Percentiles rank a stretch among this genome's conserved stretches.
These are phyloP conservation scores for Tinea pellionella DNA, from an alignment of 2,888 invertebrate species.

Conservation along the genomic window DNA sequence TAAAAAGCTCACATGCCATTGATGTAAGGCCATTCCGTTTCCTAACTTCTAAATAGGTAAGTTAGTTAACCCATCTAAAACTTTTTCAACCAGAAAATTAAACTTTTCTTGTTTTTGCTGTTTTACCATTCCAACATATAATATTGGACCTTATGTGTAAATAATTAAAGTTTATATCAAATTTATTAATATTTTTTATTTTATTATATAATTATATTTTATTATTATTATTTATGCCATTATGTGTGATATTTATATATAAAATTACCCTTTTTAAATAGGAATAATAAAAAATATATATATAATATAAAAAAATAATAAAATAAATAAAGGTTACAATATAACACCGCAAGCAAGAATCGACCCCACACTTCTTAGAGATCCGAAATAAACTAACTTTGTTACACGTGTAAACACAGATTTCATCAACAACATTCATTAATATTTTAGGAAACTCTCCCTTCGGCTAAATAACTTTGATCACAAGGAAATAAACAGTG, in stretches of 20 bases:
- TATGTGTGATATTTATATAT: no score
- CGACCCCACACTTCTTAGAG: not conserved
- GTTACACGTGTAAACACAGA: conserved; percentile 6
- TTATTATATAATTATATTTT: no score
- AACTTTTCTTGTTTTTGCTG: not conserved
- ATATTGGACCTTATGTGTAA: not conserved
- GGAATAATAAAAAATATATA: no score
- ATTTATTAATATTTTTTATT: no score
- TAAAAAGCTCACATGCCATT: not conserved
- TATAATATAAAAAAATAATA: no score
- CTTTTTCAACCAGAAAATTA: not conserved
- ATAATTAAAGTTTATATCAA: no score
- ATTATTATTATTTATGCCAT: no score
- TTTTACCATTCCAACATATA: not conserved
- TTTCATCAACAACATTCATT: conserved; percentile 10
- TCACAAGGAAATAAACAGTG: not conserved
- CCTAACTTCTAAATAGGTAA: conserved; percentile 5
- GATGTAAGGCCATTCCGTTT: not conserved
- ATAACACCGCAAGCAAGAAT: no score
- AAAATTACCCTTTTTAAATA: no score
- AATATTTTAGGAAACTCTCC: conserved; percentile 10
- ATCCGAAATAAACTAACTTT: not conserved
- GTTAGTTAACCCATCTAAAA: not conserved
- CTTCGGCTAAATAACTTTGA: not conserved
- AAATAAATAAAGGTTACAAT: not conserved